Base-by-base conservation (phyloP, 2,113 vertebrate genomes). In the Ciconia stormi region DNA sequence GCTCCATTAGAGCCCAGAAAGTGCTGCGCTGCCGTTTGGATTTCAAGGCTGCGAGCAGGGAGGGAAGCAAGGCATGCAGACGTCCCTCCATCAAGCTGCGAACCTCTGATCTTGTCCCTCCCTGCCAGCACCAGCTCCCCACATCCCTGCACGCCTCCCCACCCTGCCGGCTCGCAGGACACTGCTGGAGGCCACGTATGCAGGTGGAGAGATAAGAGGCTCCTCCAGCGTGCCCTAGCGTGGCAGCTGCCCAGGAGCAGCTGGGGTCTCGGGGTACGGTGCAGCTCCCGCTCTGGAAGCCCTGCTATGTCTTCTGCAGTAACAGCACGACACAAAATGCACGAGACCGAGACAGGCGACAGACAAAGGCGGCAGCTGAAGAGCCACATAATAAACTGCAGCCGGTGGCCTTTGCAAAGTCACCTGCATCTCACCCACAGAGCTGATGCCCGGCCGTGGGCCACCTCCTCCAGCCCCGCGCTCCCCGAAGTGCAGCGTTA, bases 1-100 rank as follows among this genome's bases (percentile, higher is more conserved):
- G 11, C 65, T 44, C 55, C 0, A 0, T 27, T 13, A 15, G 14
- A 87, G 76, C 63, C 79, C 1, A 3, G 29, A 38, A 16, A 56
- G 69, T 0, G 1, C 88, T 12, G 38, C 3, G 6, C 59, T 1
- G 7, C 9, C 4, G 0, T 16, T 11, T 19, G 42, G 47, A 22
- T 55, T 49, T 26, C 52, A 5, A 25, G 20, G 84, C 92, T 9
- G 52, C 0, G 16, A 77, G 89, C 44, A 34, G 73, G 49, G 84
- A 82, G 47, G 73, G 81, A 13, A 71, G 81, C 27, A 4, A 40
- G 52, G 69, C 1, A 2, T 2, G 77, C 61, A 26, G 61, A 19
- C 1, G 6, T 53, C 47, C 11, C 9, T 56, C 72, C 58, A 25
- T 23, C 93, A 15, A 6, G 8, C 93, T 49, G 94, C 1, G n/a